phyloP scores from a whole-genome alignment of 2,888 invertebrate genomes.

The Cephus sareptanus region DNA sequence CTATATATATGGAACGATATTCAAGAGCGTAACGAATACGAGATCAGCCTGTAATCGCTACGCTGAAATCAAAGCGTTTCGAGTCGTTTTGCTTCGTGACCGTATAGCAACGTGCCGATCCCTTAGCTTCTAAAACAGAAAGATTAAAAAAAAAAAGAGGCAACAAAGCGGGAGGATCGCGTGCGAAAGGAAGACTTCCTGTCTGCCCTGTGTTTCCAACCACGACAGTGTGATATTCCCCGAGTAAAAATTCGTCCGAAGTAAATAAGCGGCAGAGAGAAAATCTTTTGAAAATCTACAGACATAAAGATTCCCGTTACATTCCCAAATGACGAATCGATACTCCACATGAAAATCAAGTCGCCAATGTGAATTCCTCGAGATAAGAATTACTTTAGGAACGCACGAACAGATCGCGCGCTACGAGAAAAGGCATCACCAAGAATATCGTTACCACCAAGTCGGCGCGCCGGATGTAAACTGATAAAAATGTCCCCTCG shows the following conservation, averaged over 20 bases:
- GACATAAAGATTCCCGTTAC: neutral
- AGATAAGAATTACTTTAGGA: neutral
- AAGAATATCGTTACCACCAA: neutral
- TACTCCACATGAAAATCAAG: neutral
- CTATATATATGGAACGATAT: neutral
- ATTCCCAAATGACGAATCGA: neutral
- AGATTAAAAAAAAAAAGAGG: neutral
- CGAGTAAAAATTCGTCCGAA: neutral
- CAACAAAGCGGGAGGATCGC: constrained; percentile 12
- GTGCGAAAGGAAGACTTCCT: constrained; percentile 39
- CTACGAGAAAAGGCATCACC: neutral
- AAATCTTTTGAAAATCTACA: neutral
- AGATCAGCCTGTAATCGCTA: neutral
- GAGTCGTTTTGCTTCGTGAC: neutral
- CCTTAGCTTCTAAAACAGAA: neutral
- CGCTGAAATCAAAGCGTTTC: neutral
- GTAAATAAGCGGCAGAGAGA: neutral
- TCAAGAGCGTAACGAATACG: neutral
- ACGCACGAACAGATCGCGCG: neutral
- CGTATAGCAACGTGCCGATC: neutral
- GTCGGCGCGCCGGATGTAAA: neutral
- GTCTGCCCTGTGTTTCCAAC: constrained; percentile 4
- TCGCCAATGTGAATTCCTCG: neutral
- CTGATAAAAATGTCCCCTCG: neutral
- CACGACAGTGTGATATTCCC: neutral